Evolutionary conservation across 2,888 invertebrate species (phyloP), one percentile per base, ranked within the genome.

Genomic region (Protonemura montana): DNA sequence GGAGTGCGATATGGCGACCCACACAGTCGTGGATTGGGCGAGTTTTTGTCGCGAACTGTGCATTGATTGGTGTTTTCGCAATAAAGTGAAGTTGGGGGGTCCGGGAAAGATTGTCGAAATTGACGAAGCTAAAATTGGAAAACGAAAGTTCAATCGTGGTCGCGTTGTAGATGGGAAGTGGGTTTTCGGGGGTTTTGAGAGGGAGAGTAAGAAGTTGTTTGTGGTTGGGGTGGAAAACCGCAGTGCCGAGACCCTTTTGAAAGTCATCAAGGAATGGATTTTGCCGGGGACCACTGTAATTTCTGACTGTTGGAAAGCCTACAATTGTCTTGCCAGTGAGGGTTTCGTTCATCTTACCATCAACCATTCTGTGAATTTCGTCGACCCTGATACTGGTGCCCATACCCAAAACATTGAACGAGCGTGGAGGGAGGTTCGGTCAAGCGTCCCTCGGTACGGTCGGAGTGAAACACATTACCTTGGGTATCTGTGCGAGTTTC

Each of bases 361-460:
- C n/a, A n/a, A n/a, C n/a, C n/a, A n/a, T n/a, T n/a, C n/a, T n/a
- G n/a, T 41, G 25, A 87, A 88, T 25, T 89, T 88, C 78, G 88
- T 88, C 10, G 88, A 89, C 85, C 87, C 88, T 21, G 86, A 86
- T 21, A 88, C 87, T 28, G 86, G 87, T 0, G 87, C 88, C 16
- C 84, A 85, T 41, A 88, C 86, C 13, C 87, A 87, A 27, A 30
- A 87, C 21, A 85, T 88, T 29, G 86, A 88, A 78, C 88, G 13
- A 90, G 86, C 82, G 89, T 87, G 86, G 88, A n/a, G 88, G 13
- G 80, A 80, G 27, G 80, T 80, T n/a, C n/a, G n/a, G n/a, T n/a
- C n/a, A n/a, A n/a, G n/a, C n/a, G n/a, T n/a, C n/a, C n/a, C n/a
- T n/a, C 80, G 80, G 3, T 80, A 21, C 13, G 80, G 80, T 13